These are phyloP conservation scores for Macrosiphum euphorbiae DNA, from an alignment of 2,888 invertebrate species.

Conservation along the genomic window DNA sequence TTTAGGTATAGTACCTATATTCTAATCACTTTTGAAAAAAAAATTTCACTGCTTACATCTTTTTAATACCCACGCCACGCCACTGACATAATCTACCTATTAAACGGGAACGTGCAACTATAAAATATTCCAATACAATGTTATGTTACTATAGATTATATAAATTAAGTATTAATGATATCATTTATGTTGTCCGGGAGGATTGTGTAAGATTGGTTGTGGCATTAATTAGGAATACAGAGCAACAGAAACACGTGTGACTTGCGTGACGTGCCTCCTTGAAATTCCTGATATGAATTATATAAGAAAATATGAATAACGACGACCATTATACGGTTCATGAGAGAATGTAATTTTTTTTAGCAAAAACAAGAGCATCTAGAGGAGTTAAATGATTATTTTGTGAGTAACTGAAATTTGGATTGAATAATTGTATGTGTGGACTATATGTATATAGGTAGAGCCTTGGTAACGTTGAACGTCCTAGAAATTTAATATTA, in stretches of 20 bases:
- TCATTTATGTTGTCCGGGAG: too few species aligned
- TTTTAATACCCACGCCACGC: too few species aligned
- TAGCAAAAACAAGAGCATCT: too few species aligned
- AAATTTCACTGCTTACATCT: too few species aligned
- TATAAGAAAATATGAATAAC: background rate
- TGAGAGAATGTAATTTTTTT: too few species aligned
- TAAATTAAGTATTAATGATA: background rate
- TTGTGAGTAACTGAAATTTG: background rate
- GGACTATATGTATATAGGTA: too few species aligned
- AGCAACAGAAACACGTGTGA: background rate
- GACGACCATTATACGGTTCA: too few species aligned
- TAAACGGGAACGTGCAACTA: background rate
- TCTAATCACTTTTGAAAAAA: too few species aligned
- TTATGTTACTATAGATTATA: background rate
- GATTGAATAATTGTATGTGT: background rate
- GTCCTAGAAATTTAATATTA: too few species aligned
- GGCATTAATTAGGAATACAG: background rate
- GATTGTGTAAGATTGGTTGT: too few species aligned
- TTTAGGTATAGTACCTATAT: too few species aligned
- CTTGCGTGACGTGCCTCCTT: background rate
- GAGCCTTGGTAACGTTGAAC: too few species aligned
- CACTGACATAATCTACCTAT: background rate
- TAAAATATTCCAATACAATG: background rate
- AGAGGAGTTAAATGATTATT: background rate
- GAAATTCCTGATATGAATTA: background rate